Percentiles rank a stretch among this genome's conserved stretches.
Conservation (phyloP, 1,140 invertebrate species). For the Drosophila tsacasi region DNA sequence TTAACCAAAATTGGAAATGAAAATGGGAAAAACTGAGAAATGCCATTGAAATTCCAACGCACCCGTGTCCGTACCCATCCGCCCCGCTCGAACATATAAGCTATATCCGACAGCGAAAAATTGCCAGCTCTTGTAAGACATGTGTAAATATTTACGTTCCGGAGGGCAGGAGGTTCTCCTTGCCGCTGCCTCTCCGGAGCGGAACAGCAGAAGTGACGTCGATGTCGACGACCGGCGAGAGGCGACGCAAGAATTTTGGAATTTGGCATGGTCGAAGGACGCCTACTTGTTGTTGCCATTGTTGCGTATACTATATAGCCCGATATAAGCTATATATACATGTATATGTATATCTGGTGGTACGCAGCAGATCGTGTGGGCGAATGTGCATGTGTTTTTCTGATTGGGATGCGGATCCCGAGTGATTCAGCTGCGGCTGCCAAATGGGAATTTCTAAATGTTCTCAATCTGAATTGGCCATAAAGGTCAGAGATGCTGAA, state of each 20-base stretch:
- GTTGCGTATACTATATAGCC: slow-evolving; percentile 23
- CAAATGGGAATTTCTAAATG: slow-evolving; percentile 42
- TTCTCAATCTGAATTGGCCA: slow-evolving; percentile 16
- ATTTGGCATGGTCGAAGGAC: slow-evolving; percentile 80
- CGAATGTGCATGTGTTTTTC: slow-evolving; percentile 36
- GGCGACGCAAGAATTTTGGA: slow-evolving; percentile 81
- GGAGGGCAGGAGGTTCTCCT: slow-evolving; percentile 11
- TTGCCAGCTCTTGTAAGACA: slow-evolving; percentile 76
- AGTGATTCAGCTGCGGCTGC: slow-evolving; percentile 35
- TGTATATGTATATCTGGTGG: background rate
- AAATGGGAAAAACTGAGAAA: slow-evolving; percentile 53
- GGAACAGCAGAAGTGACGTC: slow-evolving; percentile 56
- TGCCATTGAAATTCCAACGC: slow-evolving; percentile 77
- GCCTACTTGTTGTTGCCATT: slow-evolving; percentile 64
- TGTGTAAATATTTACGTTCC: slow-evolving; percentile 80
- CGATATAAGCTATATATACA: slow-evolving; percentile 6
- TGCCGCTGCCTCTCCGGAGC: background rate
- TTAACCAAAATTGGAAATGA: slow-evolving; percentile 51
- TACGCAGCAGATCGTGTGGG: slow-evolving; percentile 36
- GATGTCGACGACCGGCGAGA: slow-evolving; percentile 75
- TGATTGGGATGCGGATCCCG: slow-evolving; percentile 18
- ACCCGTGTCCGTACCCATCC: slow-evolving; percentile 13
- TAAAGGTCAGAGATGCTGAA: slow-evolving; percentile 20
- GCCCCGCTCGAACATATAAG: background rate
- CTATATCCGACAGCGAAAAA: slow-evolving; percentile 68